Base-by-base conservation (phyloP, 2,797 vertebrate species). In the Antennarius maculatus region DNA sequence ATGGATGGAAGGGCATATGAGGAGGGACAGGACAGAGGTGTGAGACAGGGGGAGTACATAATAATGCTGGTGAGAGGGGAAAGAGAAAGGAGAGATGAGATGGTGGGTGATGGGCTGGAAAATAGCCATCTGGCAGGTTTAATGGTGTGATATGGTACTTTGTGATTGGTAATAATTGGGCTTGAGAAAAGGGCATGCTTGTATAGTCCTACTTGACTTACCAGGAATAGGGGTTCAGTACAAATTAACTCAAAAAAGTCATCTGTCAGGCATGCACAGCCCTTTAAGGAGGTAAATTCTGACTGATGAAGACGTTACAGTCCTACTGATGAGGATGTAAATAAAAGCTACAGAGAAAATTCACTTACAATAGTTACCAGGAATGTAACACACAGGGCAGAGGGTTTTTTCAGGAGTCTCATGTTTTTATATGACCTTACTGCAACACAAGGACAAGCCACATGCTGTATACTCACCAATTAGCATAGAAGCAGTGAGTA, bases 401-500 rank as follows among this genome's bases (percentile, higher is more conserved):
- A 69, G 79, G 68, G 67, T 81, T 77, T 75, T 71, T 73, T 80
- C 52, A 43, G 67, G 63, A 68, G 48, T 79, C 28, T 41, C 68
- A 53, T 41, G 58, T 42, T 77, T 88, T 86, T 76, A 83, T 81
- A 16, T 56, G 73, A 67, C 28, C 42, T 60, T 14, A 16, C 45
- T 66, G 7, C 2, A 63, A 37, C 58, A 55, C 52, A 14, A 12
- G 39, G 55, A 57, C 17, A 49, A 61, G 0, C 71, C 31, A 49
- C 31, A 7, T 23, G 29, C 28, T 4, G 42, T 17, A 54, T 64
- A 90, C 94, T 81, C 89, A 99, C 97, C 97, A 81, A 98, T 93
- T 84, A 99, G 94, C 88, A 97, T 94, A 68, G 97, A 98, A 51
- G 97, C 96, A 29, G 97, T 98, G 84, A 93, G 92, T 74, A 98